Base-by-base conservation (phyloP, 1,140 invertebrate species). In the Orius insidiosus region DNA sequence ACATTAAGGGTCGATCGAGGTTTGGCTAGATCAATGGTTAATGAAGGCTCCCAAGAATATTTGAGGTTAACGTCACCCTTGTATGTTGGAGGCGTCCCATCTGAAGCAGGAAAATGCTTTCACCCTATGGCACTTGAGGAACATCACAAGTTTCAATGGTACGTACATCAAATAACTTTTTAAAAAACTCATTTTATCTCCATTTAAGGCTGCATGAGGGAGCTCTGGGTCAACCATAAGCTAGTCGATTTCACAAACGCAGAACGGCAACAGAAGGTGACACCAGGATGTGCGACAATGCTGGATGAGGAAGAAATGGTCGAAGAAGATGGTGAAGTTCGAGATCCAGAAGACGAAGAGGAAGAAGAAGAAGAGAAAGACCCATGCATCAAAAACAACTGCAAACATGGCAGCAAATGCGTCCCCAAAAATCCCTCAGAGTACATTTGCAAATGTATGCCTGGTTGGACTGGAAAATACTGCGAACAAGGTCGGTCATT, bases 141-240 rank as follows among this genome's bases (percentile, higher is more conserved):
- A 95, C 60, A 69, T 85, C 24, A 86, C 85, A 30, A 96, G 90
- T 63, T 92, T 97, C 60, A 85, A 81, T 70, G 92, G 87, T 89
- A 64, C 61, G 55, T 56, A 24, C 13, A 18, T 45, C 14, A 14
- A 7, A 38, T 33, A n/a, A 33, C 32, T 33, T 33, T 33, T 33
- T 33, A 33, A 33, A n/a, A 33, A 33, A 7, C n/a, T n/a, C n/a
- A n/a, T 33, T 7, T n/a, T 33, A 33, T 7, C 32, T 33, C 32
- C 32, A 6, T 33, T 33, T 7, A 59, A 90, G 89, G 94, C 41
- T 98, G 93, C 60, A 80, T 97, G 65, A 81, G 82, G 54, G 82
- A 89, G 59, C 77, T 96, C 43, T 85, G 81, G 75, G 80, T 98
- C 48, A 97, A 98, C 65, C 85, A 87, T 57, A 90, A 94, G 59